Evolutionary conservation across 1,140 invertebrate species (phyloP).

Genomic region (Diprion similis): DNA sequence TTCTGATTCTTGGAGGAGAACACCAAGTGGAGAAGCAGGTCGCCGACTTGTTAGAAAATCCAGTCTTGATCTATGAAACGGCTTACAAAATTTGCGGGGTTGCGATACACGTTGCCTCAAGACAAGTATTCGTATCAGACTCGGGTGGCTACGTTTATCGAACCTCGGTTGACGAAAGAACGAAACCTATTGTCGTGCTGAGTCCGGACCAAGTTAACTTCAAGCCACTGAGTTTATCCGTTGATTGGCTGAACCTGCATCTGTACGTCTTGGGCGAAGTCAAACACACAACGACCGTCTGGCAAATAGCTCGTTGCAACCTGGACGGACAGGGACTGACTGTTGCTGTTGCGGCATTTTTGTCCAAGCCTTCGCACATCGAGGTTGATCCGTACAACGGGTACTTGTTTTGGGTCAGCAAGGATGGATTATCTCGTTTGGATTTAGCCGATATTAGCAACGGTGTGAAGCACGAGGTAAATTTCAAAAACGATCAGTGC

Average conservation of each 20-base stretch:
- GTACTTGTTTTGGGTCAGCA: slow-evolving; percentile 82
- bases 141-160: slow-evolving; percentile 69
- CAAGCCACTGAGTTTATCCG: slow-evolving; percentile 71
- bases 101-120: slow-evolving; percentile 73
- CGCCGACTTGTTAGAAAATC: slow-evolving; percentile 72
- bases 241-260: slow-evolving; percentile 88
- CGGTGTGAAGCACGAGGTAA: slow-evolving; percentile 67
- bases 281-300: slow-evolving; percentile 63
- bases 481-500: slow-evolving; percentile 48
- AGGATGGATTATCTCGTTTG: slow-evolving; percentile 77
- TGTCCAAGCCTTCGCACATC: slow-evolving; percentile 74
- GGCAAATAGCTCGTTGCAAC: slow-evolving; percentile 78
- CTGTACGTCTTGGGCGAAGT: slow-evolving; percentile 80
- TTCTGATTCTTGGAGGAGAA: slow-evolving; percentile 75
- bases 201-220: slow-evolving; percentile 66
- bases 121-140: slow-evolving; percentile 79
- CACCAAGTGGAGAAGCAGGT: slow-evolving; percentile 73
- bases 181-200: slow-evolving; percentile 61
- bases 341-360: slow-evolving; percentile 72
- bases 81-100: slow-evolving; percentile 65
- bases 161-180: slow-evolving; percentile 56
- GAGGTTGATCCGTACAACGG: slow-evolving; percentile 93
- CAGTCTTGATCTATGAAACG: slow-evolving; percentile 64
- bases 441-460: slow-evolving; percentile 79
- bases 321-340: slow-evolving; percentile 73